Evolutionary conservation across 2,797 vertebrate species (phyloP).

Genomic region (Vespertilio murinus): DNA sequence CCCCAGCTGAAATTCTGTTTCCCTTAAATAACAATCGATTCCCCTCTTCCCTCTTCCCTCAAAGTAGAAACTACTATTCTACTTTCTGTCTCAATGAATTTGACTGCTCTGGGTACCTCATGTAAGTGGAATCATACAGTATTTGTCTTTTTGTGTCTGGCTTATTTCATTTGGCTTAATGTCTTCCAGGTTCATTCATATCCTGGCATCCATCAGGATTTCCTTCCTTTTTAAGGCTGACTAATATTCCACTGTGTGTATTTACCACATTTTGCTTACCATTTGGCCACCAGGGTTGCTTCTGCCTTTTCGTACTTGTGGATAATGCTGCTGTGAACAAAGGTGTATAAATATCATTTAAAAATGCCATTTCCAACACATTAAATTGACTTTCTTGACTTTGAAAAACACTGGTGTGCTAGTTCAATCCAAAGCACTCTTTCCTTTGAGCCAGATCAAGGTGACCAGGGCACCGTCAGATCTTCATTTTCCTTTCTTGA

Average conservation of each 20-base stretch:
- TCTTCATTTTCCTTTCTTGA: background rate
- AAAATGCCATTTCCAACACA: background rate
- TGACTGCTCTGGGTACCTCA: background rate
- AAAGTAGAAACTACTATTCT: background rate
- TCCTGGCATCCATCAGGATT: background rate
- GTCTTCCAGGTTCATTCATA: background rate
- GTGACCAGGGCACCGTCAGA: background rate
- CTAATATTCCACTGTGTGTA: background rate
- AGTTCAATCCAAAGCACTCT: background rate
- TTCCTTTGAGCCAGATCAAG: background rate
- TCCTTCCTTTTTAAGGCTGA: background rate
- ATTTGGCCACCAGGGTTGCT: background rate
- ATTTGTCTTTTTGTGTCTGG: background rate
- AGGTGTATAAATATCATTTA: background rate
- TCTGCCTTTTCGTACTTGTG: background rate
- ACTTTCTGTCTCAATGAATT: background rate
- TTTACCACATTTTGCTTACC: background rate
- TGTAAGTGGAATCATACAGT: background rate
- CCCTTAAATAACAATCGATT: background rate
- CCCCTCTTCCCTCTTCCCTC: no score
- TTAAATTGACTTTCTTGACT: background rate
- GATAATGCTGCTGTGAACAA: background rate
- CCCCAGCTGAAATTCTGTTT: background rate
- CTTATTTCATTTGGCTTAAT: background rate
- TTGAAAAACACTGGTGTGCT: background rate